phyloP scores from a whole-genome alignment of 92 coral and sea anemone genomes.

The Heliopora coerulea region DNA sequence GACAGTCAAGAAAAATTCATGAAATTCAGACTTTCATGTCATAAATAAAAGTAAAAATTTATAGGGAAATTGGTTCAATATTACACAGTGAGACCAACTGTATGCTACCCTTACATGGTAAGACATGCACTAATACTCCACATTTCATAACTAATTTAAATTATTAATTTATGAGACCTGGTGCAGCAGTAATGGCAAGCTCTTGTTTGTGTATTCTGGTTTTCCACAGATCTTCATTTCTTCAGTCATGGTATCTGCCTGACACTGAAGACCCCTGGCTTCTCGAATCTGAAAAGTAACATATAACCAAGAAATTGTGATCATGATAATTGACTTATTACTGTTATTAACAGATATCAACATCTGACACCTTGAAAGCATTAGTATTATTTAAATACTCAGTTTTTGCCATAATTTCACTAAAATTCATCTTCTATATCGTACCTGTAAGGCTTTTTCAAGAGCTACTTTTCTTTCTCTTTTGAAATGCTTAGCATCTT shows the following conservation, averaged over 20 bases:
- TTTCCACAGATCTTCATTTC: slow-evolving; percentile 79
- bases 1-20: too few relatives aligned
- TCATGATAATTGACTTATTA: too few relatives aligned
- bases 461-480: slow-evolving; percentile 91
- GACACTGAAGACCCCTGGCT: slow-evolving; percentile 75
- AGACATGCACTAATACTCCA: too few relatives aligned
- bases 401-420: background rate
- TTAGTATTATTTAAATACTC: background rate
- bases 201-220: slow-evolving; percentile 79
- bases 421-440: background rate
- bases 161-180: slow-evolving; percentile 85
- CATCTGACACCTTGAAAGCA: too few relatives aligned
- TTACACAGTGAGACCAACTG: too few relatives aligned
- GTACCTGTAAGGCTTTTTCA: slow-evolving; percentile 80
- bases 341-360: too few relatives aligned
- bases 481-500: slow-evolving; percentile 92
- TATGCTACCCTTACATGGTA: too few relatives aligned
- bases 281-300: slow-evolving; percentile 69
- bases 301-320: too few relatives aligned
- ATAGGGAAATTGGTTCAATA: too few relatives aligned
- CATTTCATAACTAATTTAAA: background rate
- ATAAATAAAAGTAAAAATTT: too few relatives aligned
- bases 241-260: slow-evolving; percentile 91
- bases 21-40: too few relatives aligned
- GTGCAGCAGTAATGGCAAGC: slow-evolving; percentile 90